Conservation (phyloP, 2,113 vertebrate species). For the Aptenodytes patagonicus region DNA sequence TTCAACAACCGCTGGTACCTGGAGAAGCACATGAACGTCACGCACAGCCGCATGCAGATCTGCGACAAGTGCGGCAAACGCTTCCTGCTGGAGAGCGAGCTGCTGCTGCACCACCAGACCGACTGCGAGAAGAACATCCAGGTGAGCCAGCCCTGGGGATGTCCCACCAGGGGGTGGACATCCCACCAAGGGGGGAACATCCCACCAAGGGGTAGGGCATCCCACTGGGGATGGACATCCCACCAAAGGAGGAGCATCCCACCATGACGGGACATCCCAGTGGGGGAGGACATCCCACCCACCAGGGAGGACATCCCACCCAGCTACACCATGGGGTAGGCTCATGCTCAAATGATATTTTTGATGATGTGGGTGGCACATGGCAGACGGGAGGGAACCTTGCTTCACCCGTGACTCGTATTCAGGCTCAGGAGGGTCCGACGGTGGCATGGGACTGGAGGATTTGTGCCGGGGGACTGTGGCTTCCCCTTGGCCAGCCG, state of each 20-base stretch:
- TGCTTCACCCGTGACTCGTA: accelerated
- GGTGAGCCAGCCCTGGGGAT: conserved; percentile 66
- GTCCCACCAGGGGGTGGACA: neutral
- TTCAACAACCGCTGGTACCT: conserved; percentile 99
- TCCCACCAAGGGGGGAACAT: neutral
- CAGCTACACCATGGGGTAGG: neutral
- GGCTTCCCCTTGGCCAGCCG: neutral
- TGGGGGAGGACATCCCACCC: neutral
- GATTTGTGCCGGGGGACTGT: neutral
- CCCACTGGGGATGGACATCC: too few species aligned
- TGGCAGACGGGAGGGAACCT: neutral
- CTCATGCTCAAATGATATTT: neutral
- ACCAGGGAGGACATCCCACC: neutral
- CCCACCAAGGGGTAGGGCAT: neutral
- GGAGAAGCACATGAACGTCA: conserved; percentile 97
- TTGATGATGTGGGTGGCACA: neutral
- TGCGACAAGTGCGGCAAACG: conserved; percentile 93
- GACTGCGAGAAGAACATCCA: conserved; percentile 98
- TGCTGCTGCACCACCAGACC: conserved; percentile 93
- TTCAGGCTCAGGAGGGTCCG: neutral
- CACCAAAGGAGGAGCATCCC: neutral
- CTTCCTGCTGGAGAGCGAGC: conserved; percentile 93
- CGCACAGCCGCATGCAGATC: conserved; percentile 96
- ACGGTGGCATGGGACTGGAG: accelerated
- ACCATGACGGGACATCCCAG: neutral